Evolutionary conservation across 2,797 vertebrate species (phyloP).

Genomic region (Silurus aristotelis): DNA sequence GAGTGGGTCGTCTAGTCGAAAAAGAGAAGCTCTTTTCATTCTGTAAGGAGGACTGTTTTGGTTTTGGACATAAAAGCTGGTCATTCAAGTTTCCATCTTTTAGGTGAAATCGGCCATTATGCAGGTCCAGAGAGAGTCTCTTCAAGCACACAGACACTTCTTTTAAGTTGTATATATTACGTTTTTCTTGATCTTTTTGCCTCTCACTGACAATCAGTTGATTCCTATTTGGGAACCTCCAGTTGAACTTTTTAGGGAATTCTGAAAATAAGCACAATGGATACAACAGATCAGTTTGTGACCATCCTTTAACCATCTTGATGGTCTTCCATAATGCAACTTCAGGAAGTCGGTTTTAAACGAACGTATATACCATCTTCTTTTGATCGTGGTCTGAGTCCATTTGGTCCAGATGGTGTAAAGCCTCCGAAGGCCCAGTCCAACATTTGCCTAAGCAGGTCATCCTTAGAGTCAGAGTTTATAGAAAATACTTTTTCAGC

Average conservation of each 20-base stretch:
- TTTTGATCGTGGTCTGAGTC: slow-evolving; percentile 27
- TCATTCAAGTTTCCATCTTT: not conserved
- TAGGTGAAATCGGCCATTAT: slow-evolving; percentile 24
- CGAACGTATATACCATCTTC: slow-evolving; percentile 16
- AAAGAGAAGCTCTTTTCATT: not conserved
- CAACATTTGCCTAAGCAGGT: slow-evolving; percentile 65
- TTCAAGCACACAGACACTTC: slow-evolving; percentile 26
- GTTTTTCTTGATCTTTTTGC: not conserved
- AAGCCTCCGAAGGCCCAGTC: slow-evolving; percentile 74
- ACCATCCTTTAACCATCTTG: not conserved
- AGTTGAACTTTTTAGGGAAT: not conserved
- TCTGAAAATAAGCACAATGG: slow-evolving; percentile 9
- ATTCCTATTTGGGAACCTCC: not conserved
- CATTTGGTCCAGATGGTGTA: slow-evolving; percentile 60
- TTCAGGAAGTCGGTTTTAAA: not conserved
- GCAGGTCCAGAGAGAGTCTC: slow-evolving; percentile 38
- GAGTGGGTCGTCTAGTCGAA: not conserved
- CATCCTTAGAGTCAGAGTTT: slow-evolving; percentile 27
- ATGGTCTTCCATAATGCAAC: too few relatives aligned
- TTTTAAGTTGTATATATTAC: slow-evolving; percentile 16
- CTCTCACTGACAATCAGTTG: not conserved
- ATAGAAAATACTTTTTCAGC: slow-evolving; percentile 56
- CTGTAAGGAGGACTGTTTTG: not conserved
- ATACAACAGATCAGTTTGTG: not conserved
- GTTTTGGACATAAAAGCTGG: not conserved